phyloP scores from a whole-genome alignment of 53 echinoderm and acorn worm species.

The Mesocentrotus franciscanus region DNA sequence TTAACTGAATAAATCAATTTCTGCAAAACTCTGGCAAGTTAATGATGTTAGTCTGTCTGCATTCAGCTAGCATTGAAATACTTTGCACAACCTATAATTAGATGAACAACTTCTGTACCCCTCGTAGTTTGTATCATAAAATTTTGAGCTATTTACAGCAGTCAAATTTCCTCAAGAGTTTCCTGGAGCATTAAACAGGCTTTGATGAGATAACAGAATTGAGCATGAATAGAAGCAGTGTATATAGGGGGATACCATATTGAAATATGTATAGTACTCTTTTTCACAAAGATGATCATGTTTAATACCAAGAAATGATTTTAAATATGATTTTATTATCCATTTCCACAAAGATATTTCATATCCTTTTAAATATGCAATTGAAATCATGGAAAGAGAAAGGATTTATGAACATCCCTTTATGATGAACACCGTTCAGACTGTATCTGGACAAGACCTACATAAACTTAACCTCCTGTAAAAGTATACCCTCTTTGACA shows the following conservation, averaged over 20 bases:
- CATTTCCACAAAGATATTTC: neutral
- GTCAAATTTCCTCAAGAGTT: neutral
- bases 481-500: neutral
- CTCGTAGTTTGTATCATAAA: neutral
- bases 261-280: neutral
- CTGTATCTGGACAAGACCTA: neutral
- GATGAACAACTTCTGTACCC: neutral
- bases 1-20: neutral
- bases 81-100: neutral
- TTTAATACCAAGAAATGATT: neutral
- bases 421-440: neutral
- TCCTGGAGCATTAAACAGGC: neutral
- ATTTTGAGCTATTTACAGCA: conserved; percentile 10
- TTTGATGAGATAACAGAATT: neutral
- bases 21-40: neutral
- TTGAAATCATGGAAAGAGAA: neutral
- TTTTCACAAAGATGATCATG: neutral
- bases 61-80: neutral
- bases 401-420: neutral
- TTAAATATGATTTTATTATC: neutral
- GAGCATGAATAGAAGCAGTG: neutral
- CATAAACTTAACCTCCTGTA: neutral
- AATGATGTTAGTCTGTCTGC: neutral
- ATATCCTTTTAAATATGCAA: neutral
- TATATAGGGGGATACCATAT: neutral